Evolutionary conservation across 2,888 invertebrate species (phyloP), one percentile per base, ranked within the genome.

Genomic region (Spisula subtruncata): DNA sequence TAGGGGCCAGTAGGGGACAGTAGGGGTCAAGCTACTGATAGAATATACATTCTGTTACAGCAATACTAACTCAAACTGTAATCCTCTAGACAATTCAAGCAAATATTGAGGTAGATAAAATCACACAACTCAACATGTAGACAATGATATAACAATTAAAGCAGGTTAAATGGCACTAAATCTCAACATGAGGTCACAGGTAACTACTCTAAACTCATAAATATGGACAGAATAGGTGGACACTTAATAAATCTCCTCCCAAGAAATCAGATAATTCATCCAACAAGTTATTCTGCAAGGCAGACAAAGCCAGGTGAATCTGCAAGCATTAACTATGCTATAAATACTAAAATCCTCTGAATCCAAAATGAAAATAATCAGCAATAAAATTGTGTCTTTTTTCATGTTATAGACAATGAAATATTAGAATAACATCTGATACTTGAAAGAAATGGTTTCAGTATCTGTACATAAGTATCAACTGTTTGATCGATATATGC

Each of bases 91-190:
- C 75, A 75, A 75, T 32, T 75, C 32, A 75, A 75, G 75, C 12
- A 35, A 25, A 32, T 75, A 75, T 75, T 75, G 75, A 75, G 75
- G 75, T 75, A 75, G 75, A 35, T 75, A 32, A 60, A 32, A 75
- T 75, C 75, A 75, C 75, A 75, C 75, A 75, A 75, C 75, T 75
- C 75, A 29, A 75, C 29, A 75, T 12, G 60, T 66, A 66, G 60
- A 66, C 60, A 25, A 25, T 66, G 60, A 66, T 66, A n/a, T n/a
- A 25, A 66, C 60, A 66, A 66, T n/a, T n/a, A 51, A 66, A 66
- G 25, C 60, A 66, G 60, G 60, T 25, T 25, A 6, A 66, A 66
- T 66, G 60, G 60, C 60, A 66, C 60, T 66, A 66, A 25, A 66
- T 66, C 25, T 66, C 60, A 66, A 66, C 10, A 10, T 66, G 60